These are phyloP conservation scores for Condylura cristata DNA, from an alignment of 2,113 vertebrate species.

Conservation along the genomic window DNA sequence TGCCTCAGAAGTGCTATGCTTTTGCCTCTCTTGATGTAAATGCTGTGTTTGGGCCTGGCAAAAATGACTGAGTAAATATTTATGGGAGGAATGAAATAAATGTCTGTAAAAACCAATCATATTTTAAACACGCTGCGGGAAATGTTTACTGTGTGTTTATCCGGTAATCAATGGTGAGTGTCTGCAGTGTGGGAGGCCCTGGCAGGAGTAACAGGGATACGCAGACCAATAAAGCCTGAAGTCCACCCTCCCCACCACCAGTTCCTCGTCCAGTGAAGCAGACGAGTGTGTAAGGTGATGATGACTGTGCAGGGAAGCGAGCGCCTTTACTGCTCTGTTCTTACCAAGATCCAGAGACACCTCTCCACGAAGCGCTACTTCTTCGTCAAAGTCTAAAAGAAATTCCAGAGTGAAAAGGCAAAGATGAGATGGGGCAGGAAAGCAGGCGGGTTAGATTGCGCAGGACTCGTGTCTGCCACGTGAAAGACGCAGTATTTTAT, in stretches of 20 bases:
- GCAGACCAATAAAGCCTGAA: background rate
- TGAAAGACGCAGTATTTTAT: background rate
- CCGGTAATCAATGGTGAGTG: background rate
- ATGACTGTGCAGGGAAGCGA: no score
- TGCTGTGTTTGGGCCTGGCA: background rate
- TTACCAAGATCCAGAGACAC: background rate
- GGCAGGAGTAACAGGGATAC: background rate
- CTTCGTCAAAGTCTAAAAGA: background rate
- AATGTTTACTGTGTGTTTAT: background rate
- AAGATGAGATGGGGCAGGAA: background rate
- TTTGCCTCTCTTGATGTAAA: conserved; percentile 32
- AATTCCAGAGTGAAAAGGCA: background rate
- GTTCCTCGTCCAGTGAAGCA: background rate
- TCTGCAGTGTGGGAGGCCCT: background rate
- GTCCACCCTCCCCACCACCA: background rate
- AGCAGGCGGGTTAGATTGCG: background rate
- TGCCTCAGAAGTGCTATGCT: background rate
- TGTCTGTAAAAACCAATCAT: conserved; percentile 34
- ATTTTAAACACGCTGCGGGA: background rate
- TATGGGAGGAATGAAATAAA: conserved; percentile 18
- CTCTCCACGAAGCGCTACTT: background rate
- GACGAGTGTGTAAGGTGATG: background rate
- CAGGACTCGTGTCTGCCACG: background rate
- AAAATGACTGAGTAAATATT: conserved; percentile 23
- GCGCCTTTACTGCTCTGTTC: accelerated